phyloP scores from a whole-genome alignment of 2,888 invertebrate species.

The Agrotis ipsilon region DNA sequence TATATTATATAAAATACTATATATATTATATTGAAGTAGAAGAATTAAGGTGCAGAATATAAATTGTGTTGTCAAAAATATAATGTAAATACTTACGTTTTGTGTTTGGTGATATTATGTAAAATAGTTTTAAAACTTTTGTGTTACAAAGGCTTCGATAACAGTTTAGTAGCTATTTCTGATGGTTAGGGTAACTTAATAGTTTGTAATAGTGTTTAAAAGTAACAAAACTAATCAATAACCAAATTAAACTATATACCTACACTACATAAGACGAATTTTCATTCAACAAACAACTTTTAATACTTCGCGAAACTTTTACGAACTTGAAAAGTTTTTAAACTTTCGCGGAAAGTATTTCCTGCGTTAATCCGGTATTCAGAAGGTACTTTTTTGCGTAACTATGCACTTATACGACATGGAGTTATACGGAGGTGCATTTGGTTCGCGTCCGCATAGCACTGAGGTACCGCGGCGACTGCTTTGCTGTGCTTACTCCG shows the following conservation, averaged over 20 bases:
- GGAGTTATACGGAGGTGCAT: conserved; percentile 75
- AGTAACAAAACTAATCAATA: conserved; percentile 30
- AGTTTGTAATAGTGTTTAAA: conserved; percentile 1
- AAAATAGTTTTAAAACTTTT: conserved; percentile 26
- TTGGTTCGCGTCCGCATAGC: conserved; percentile 82
- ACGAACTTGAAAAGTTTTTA: conserved; percentile 65
- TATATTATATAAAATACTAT: no score
- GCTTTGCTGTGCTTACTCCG: conserved; percentile 75
- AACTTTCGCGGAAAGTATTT: conserved; percentile 62
- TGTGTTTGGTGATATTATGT: neutral
- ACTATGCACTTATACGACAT: conserved; percentile 69
- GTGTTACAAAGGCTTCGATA: neutral
- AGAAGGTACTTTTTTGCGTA: conserved; percentile 58
- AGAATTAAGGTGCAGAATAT: neutral
- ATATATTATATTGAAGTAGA: no score
- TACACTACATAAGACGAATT: conserved; percentile 66
- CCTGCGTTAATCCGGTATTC: conserved; percentile 36
- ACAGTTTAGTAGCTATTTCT: neutral
- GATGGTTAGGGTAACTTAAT: conserved; percentile 5
- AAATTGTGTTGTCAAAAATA: neutral
- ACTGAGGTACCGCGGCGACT: conserved; percentile 85
- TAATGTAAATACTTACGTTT: conserved; percentile 31
- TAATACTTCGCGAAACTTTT: conserved; percentile 66
- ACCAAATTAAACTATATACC: conserved; percentile 43
- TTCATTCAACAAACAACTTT: conserved; percentile 69